Evolutionary conservation across 1,140 invertebrate species (phyloP), one percentile per base, ranked within the genome.

Genomic region (Sitobion miscanthi): DNA sequence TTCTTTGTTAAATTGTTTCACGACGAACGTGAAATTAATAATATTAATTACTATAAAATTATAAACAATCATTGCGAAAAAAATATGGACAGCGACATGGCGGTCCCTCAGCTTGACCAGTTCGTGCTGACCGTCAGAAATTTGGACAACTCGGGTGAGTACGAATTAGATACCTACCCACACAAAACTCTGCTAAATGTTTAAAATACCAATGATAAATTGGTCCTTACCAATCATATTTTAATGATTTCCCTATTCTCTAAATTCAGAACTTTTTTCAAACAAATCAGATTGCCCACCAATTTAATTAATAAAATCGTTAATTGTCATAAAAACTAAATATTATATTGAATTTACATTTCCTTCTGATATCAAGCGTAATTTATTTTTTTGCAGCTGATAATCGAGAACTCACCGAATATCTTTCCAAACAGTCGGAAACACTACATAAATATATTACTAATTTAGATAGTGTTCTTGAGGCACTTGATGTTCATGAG

Each of bases 401-500:
- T 0, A 69, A 88, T 85, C 52, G 94, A 94, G 94, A 91, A 94
- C 94, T 95, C 96, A 94, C 94, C 98, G 98, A 98, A 54, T 98
- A 97, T 95, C 98, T 97, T 95, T 96, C 97, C 54, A 97, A 98
- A 94, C 95, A 99, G 77, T 97, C 96, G 94, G 98, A 98, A 86
- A 96, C 97, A 94, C 96, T 99, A 94, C 96, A 95, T 77, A 98
- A 98, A 95, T 97, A 97, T 86, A 96, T 96, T 87, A 97, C 98
- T 86, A 95, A 97, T 2, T 95, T 99, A 94, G 98, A 98, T 95
- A 98, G 97, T 95, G 98, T 98, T 38, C 95, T 99, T 94, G 98
- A 98, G 95, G 98, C 98, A 4, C 95, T 99, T 38, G 97, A 99
- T 95, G 95, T 98, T 62, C 97, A 98, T 94, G 97, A 98, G 94